A percentile compares a stretch with the other conserved stretches of the same genome.
These are phyloP conservation scores for Prunella himalayana DNA, from an alignment of 2,113 vertebrate genomes.

Conservation along the genomic window DNA sequence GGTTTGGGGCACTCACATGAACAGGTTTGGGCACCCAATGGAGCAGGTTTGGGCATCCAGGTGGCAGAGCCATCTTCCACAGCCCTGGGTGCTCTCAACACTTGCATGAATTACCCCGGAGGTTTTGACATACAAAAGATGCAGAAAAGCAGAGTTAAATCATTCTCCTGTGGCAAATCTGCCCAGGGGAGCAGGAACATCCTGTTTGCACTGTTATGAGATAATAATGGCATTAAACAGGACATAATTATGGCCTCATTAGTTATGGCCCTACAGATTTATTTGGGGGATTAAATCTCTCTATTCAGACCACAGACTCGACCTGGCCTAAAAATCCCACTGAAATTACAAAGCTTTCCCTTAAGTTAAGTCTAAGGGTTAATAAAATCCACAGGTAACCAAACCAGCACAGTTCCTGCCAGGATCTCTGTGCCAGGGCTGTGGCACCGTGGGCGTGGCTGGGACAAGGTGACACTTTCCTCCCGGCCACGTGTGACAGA, in stretches of 20 bases:
- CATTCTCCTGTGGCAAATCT: background rate
- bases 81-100: background rate
- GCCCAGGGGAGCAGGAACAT: background rate
- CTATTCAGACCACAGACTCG: rapidly evolving
- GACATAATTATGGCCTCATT: background rate
- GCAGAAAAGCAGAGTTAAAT: background rate
- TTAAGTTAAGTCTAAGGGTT: too few species aligned
- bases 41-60: background rate
- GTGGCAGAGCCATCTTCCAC: background rate
- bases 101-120: background rate
- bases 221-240: background rate
- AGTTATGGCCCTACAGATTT: background rate
- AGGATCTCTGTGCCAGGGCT: background rate
- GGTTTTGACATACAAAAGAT: background rate
- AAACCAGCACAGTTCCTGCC: rapidly evolving
- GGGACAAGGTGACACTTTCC: background rate
- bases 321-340: background rate
- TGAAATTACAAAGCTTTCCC: background rate
- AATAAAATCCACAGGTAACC: background rate
- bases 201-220: background rate
- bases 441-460: rapidly evolving
- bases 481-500: background rate
- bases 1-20: background rate
- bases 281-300: background rate
- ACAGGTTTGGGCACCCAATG: background rate